Percentiles rank a stretch among this genome's conserved stretches.
Evolutionary conservation across 1,140 invertebrate genomes (phyloP).

Genomic region (Babylonia areolata): DNA sequence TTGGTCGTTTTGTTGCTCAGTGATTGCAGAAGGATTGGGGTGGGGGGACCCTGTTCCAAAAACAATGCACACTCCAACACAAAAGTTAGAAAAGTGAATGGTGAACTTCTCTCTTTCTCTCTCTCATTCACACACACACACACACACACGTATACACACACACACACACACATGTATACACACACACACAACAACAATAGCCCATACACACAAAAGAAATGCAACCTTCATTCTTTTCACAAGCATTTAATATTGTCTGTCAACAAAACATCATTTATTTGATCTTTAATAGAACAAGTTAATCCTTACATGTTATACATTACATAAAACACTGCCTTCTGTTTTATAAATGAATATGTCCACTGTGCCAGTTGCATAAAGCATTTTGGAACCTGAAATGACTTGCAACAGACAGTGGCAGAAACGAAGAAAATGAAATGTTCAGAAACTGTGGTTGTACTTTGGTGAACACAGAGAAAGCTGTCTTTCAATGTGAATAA

Average conservation of each 20-base stretch:
- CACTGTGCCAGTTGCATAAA: not conserved
- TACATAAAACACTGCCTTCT: not conserved
- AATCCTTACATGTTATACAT: not conserved
- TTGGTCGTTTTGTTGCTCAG: too few relatives aligned
- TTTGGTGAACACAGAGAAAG: not conserved
- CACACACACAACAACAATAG: not conserved
- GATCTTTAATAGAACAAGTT: not conserved
- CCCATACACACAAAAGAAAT: not conserved
- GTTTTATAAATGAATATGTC: not conserved
- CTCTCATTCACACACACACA: too few relatives aligned
- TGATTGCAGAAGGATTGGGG: too few relatives aligned
- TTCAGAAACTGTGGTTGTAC: too few relatives aligned
- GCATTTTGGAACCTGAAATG: not conserved
- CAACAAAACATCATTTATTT: not conserved
- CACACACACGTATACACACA: not conserved
- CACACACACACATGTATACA: not conserved
- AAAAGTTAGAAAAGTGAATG: too few relatives aligned
- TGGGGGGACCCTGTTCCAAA: too few relatives aligned
- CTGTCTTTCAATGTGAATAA: not conserved
- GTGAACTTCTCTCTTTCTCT: too few relatives aligned
- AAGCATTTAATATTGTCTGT: not conserved
- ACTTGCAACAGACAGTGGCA: not conserved
- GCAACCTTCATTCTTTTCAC: not conserved
- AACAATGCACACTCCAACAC: too few relatives aligned
- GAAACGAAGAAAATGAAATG: not conserved